A percentile compares a stretch with the other conserved stretches of the same genome.
These are phyloP conservation scores for Lamprotornis superbus DNA, from an alignment of 2,113 vertebrate genomes.

Conservation along the genomic window DNA sequence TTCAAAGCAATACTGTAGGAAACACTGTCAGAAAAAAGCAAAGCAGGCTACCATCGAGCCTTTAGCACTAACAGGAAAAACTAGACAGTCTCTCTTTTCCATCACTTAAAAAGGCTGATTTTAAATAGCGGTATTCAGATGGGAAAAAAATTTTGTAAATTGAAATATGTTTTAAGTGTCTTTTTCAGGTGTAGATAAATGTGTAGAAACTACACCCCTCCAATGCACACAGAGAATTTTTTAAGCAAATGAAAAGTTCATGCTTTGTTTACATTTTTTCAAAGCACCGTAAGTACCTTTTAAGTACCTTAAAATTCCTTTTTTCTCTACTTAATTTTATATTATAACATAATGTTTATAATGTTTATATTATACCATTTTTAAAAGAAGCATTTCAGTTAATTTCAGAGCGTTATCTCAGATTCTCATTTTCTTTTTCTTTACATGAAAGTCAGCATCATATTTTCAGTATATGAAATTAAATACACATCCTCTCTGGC, in stretches of 20 bases:
- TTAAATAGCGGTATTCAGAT: not conserved
- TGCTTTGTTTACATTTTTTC: not conserved
- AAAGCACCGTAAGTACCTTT: too few relatives aligned
- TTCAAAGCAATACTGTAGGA: not conserved
- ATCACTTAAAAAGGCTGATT: not conserved
- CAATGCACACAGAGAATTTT: not conserved
- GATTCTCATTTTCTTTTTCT: not conserved
- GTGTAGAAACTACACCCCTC: accelerated
- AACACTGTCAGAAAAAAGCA: not conserved
- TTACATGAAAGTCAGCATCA: not conserved
- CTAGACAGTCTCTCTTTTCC: not conserved
- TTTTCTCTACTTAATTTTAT: not conserved
- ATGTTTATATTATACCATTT: not conserved
- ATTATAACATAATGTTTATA: too few relatives aligned
- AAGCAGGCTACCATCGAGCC: not conserved
- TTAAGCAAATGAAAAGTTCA: not conserved
- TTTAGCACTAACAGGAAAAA: not conserved
- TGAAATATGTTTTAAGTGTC: not conserved
- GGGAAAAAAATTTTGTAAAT: not conserved
- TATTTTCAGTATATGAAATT: not conserved
- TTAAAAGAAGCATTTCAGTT: not conserved
- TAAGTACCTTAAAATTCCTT: not conserved
- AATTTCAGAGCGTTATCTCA: not conserved
- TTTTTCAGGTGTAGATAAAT: not conserved
- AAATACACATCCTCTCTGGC: not conserved